Evolutionary conservation across 2,888 invertebrate genomes (phyloP), one percentile per base, ranked within the genome.

Genomic region (Cerceris rybyensis): DNA sequence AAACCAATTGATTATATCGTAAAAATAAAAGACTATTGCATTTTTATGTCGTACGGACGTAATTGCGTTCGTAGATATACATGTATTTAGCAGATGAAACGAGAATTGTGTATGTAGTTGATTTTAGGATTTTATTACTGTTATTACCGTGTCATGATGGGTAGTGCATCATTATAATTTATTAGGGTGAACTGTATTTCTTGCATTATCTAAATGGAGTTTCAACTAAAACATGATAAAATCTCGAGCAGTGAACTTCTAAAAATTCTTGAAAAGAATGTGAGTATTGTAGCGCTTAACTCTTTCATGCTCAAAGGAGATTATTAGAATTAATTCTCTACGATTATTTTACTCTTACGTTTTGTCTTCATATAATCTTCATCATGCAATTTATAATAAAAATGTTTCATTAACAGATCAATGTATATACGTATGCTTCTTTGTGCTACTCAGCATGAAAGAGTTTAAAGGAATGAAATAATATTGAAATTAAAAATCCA

Each of bases 261-360:
- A 60, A 85, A 81, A 70, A 86, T 80, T 11, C 83, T 90, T 43
- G 84, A 88, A 61, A 89, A 86, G 80, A 87, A 88, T 63, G 90
- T 90, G 70, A 88, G 84, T 74, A 74, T 75, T 43, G 13, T 17
- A 16, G 7, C 16, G 43, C 69, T 65, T 58, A 59, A 66, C 50
- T 17, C 65, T 61, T 55, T 69, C 58, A 61, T 80, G 58, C 17
- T 65, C n/a, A 7, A 49, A 70, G 52, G 8, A 17, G 50, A 54
- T 16, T 63, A 6, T 39, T 13, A 55, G 9, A n/a, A 67, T 52
- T 73, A 16, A 57, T 17, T 16, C 16, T 57, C 17, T 52, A 13
- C 14, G 14, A 14, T n/a, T 7, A 14, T 13, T 13, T 13, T 14
- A n/a, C 13, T 2, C 7, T 52, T 52, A 7, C 14, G n/a, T 41